Evolutionary conservation across 2,797 vertebrate genomes (phyloP).

Genomic region (Capromys pilorides): DNA sequence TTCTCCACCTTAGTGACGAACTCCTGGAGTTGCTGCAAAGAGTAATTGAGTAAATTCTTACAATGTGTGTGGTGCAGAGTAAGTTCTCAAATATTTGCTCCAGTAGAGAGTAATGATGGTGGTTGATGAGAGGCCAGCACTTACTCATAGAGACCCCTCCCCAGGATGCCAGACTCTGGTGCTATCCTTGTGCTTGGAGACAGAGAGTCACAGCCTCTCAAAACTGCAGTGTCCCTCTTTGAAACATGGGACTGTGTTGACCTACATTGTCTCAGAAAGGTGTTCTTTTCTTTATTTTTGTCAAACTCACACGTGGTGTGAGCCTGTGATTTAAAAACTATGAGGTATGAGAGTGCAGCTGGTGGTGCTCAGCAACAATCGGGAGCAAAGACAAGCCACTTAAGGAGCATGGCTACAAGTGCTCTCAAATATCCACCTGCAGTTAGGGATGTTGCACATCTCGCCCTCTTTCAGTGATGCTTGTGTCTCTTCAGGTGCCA

Average conservation of each 20-base stretch:
- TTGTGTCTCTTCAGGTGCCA: neutral
- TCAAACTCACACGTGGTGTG: neutral
- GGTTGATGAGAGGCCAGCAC: neutral
- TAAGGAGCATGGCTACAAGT: neutral
- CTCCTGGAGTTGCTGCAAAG: neutral
- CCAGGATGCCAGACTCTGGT: no score
- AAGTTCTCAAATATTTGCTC: neutral
- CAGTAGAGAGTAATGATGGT: fast-evolving
- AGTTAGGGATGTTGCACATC: no score
- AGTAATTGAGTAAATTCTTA: neutral
- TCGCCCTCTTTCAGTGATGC: neutral
- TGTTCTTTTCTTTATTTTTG: no score
- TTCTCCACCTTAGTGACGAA: no score
- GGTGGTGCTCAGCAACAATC: neutral
- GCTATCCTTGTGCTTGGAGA: neutral
- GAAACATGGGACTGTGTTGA: neutral
- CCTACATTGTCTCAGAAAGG: neutral
- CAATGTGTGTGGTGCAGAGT: neutral
- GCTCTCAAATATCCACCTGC: neutral
- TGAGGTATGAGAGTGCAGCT: no score
- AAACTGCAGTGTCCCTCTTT: neutral
- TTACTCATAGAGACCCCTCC: neutral
- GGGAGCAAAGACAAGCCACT: neutral
- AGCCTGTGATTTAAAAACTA: neutral
- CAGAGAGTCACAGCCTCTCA: neutral